Evolutionary conservation across 2,888 invertebrate genomes (phyloP).

Genomic region (Zhengitettix transpicula): DNA sequence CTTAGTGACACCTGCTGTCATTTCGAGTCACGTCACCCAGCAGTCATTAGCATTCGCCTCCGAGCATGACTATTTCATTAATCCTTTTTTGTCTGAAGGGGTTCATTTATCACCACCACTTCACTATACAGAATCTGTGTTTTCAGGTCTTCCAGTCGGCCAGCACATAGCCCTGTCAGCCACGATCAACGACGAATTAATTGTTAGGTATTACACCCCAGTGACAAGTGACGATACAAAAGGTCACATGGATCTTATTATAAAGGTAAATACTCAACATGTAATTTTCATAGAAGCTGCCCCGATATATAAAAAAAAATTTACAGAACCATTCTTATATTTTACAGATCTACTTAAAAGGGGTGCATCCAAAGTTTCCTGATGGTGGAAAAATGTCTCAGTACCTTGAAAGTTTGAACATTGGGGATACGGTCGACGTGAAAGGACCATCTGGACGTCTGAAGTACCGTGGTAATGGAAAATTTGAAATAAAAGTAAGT

Average conservation of each 20-base stretch:
- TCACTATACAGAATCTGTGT: too few species aligned
- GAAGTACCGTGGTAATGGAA: constrained; percentile 65
- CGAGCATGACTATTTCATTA: too few species aligned
- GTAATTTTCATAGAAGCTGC: too few species aligned
- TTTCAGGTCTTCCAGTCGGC: neutral
- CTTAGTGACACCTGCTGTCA: too few species aligned
- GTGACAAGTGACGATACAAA: constrained; percentile 88
- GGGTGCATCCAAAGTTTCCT: constrained; percentile 91
- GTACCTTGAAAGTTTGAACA: constrained; percentile 67
- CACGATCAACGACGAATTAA: constrained; percentile 68
- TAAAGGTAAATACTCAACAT: constrained; percentile 32
- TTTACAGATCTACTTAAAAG: constrained; percentile 75
- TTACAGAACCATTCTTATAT: too few species aligned
- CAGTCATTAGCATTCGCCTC: too few species aligned
- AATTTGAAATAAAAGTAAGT: constrained; percentile 60
- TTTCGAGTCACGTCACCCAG: too few species aligned
- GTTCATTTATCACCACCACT: too few species aligned
- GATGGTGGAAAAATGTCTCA: constrained; percentile 97
- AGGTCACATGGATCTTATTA: constrained; percentile 80
- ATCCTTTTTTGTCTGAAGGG: too few species aligned
- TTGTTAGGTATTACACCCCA: constrained; percentile 93
- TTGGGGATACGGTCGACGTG: constrained; percentile 85
- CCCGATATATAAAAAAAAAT: too few species aligned
- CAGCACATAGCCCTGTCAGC: constrained; percentile 30
- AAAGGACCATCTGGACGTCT: constrained; percentile 88